phyloP scores from a whole-genome alignment of 2,113 vertebrate species.

The Cygnus buccinator region DNA sequence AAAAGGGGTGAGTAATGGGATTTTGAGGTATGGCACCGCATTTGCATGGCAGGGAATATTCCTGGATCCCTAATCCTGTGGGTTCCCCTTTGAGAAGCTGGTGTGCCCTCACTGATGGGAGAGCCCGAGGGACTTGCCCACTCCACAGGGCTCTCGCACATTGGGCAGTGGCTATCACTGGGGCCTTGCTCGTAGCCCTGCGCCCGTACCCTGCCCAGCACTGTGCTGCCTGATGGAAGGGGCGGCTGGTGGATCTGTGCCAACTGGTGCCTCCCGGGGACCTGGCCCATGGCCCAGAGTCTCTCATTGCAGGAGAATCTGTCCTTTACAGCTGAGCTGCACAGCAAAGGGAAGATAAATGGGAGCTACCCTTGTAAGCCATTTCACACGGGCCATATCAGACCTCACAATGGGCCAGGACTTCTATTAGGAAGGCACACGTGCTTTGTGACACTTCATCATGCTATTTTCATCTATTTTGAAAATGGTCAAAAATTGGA shows the following conservation, averaged over 20 bases:
- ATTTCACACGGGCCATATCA: background rate
- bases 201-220: too few relatives aligned
- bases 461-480: constrained; percentile 11
- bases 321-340: background rate
- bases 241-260: background rate
- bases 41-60: too few relatives aligned
- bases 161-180: background rate
- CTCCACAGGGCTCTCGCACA: rapidly evolving
- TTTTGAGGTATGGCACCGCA: background rate
- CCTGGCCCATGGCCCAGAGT: background rate
- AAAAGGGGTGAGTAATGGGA: background rate
- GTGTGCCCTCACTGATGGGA: background rate
- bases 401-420: background rate
- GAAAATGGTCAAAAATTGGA: constrained; percentile 2
- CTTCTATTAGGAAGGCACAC: background rate
- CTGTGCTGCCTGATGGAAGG: background rate
- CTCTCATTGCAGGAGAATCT: background rate
- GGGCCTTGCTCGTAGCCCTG: background rate
- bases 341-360: background rate
- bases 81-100: background rate
- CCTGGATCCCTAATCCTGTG: background rate
- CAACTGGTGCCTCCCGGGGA: background rate
- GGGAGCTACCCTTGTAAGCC: background rate
- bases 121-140: rapidly evolving
- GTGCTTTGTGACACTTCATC: background rate